Evolutionary conservation across 2,797 vertebrate species (phyloP), one percentile per base, ranked within the genome.

Genomic region (Zenarchopterus dispar): DNA sequence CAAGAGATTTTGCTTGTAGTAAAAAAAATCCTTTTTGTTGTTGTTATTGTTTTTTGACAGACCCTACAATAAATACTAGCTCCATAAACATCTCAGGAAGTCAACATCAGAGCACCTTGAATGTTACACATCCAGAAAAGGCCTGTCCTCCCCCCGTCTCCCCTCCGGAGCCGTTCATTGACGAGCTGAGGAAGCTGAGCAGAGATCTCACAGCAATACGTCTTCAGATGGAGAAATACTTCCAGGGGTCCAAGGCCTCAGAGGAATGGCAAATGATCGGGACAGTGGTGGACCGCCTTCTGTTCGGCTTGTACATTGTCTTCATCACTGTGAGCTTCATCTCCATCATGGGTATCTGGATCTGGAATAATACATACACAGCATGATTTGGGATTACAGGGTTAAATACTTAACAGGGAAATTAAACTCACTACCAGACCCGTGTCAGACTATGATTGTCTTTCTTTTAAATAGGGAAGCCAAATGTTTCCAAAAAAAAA

Each of bases 321-420:
- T 91, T 92, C 70, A 85, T 92, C 8, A 0, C 6, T 0, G 21
- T 64, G 55, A 91, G 89, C 67, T 85, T 91, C 44, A 43, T 87
- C 62, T 70, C 78, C 62, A 88, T 92, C 28, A 26, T 72, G 0
- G 8, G 21, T 0, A 77, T 88, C 63, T 87, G 88, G 86, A 18
- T 22, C 28, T 39, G 36, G 67, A 75, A 23, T 9, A 56, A 61
- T 17, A 51, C 9, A 0, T 43, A 22, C n/a, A 1, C 10, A 11
- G 1, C 3, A 11, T 72, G n/a, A n/a, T 47, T 42, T 19, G 5
- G 3, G 15, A 15, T n/a, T 31, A 10, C 21, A 10, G 13, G 5
- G 19, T n/a, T 7, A 28, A 47, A 39, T 31, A 13, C 42, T 22
- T 22, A 4, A 39, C 36, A 15, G 36, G 36, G 5, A 39, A 3